Conservation (phyloP, 2,888 invertebrate species). For the Pheosia gnoma region DNA sequence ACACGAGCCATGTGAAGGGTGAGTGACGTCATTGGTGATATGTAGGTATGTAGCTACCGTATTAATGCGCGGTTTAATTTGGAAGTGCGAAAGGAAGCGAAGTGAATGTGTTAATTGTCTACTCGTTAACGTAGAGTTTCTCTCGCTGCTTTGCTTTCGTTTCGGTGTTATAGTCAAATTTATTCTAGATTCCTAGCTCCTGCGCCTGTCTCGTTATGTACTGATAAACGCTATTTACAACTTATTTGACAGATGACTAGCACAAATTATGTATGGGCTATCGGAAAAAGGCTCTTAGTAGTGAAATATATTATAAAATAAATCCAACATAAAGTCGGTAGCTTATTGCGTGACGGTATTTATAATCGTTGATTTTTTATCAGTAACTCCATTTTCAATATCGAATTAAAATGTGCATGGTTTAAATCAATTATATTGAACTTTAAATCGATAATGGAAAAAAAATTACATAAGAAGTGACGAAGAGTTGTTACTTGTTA, state of each 20-base stretch:
- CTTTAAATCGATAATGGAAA: neutral
- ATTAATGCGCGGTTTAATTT: neutral
- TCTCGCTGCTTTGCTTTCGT: no score
- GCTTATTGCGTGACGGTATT: neutral
- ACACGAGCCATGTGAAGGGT: slow-evolving; percentile 4
- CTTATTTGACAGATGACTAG: no score
- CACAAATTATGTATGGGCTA: no score
- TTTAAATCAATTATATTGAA: neutral
- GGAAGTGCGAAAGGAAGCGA: neutral
- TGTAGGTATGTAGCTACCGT: neutral
- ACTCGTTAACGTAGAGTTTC: neutral
- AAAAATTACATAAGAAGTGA: neutral
- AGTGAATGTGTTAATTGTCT: neutral
- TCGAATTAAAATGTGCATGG: neutral
- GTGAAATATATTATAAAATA: no score
- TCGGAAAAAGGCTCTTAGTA: no score
- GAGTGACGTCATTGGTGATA: slow-evolving; percentile 4
- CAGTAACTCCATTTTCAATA: neutral
- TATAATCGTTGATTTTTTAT: neutral
- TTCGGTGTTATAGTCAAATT: no score
- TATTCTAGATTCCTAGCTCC: no score
- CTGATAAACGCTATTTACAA: no score
- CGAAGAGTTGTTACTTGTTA: neutral
- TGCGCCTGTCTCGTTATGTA: no score
- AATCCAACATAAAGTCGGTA: no score